Evolutionary conservation across 2,797 vertebrate species (phyloP).

Genomic region (Austrolebias charrua): DNA sequence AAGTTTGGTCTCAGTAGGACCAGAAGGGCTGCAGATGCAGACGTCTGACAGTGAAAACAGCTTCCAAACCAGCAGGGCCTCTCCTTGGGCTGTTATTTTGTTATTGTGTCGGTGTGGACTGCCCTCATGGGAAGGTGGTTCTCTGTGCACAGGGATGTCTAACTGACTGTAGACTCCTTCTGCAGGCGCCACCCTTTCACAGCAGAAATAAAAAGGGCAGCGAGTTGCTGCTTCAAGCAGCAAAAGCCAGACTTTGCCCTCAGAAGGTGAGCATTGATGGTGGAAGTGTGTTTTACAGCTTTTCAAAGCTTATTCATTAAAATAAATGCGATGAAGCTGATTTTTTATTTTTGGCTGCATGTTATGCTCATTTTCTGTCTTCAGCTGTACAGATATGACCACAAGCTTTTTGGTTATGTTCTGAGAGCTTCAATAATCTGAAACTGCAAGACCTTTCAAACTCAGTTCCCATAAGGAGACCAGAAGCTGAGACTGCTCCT

Average conservation of each 20-base stretch:
- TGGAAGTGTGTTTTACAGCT: slow-evolving; percentile 5
- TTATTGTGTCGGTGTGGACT: slow-evolving; percentile 62
- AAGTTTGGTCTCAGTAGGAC: slow-evolving; percentile 33
- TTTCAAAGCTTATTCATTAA: slow-evolving; percentile 23
- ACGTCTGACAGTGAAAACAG: slow-evolving; percentile 58
- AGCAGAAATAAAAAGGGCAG: slow-evolving; percentile 59
- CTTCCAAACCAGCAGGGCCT: slow-evolving; percentile 52
- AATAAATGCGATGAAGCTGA: slow-evolving; percentile 3
- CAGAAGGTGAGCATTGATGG: slow-evolving; percentile 2
- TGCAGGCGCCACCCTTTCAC: slow-evolving; percentile 50
- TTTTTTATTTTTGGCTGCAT: background rate
- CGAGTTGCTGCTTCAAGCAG: slow-evolving; percentile 30
- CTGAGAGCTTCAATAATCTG: slow-evolving; percentile 11
- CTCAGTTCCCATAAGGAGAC: slow-evolving; percentile 19
- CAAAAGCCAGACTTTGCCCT: slow-evolving; percentile 31
- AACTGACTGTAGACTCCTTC: slow-evolving; percentile 45
- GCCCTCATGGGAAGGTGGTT: slow-evolving; percentile 50
- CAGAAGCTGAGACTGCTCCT: slow-evolving; percentile 47
- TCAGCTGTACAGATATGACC: background rate
- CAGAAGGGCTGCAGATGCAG: slow-evolving; percentile 22
- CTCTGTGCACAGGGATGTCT: slow-evolving; percentile 37
- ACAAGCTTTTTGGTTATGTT: slow-evolving; percentile 15
- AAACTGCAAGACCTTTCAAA: slow-evolving; percentile 20
- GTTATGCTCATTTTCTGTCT: slow-evolving; percentile 3
- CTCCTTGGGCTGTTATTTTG: slow-evolving; percentile 71